Evolutionary conservation across 2,888 invertebrate species (phyloP).

Genomic region (Eristalinus aeneus): DNA sequence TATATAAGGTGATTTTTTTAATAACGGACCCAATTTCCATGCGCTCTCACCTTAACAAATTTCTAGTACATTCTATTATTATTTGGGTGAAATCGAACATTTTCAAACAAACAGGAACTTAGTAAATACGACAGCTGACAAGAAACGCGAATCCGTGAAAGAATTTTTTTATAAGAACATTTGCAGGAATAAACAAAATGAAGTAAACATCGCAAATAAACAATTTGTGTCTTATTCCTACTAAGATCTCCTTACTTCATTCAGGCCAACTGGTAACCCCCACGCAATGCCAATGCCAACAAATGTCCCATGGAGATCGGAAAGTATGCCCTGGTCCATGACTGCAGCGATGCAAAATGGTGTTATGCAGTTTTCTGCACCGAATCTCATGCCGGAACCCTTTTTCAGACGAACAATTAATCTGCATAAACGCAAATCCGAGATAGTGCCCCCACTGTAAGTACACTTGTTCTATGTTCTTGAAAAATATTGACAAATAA

Average conservation of each 20-base stretch:
- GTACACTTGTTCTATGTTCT: slow-evolving; percentile 74
- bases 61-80: slow-evolving; percentile 57
- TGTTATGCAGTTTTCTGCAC: slow-evolving; percentile 75
- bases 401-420: slow-evolving; percentile 69
- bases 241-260: not conserved
- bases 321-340: slow-evolving; percentile 82
- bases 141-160: slow-evolving; percentile 1
- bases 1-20: not conserved
- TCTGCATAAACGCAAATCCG: slow-evolving; percentile 77
- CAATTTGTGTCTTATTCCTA: not conserved
- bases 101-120: slow-evolving; percentile 41
- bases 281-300: slow-evolving; percentile 74
- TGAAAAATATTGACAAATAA: not conserved
- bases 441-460: slow-evolving; percentile 81
- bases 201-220: slow-evolving; percentile 33
- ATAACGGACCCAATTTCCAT: not conserved
- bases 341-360: slow-evolving; percentile 79
- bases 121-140: slow-evolving; percentile 50
- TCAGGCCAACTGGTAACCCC: slow-evolving; percentile 57
- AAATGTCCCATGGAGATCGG: slow-evolving; percentile 81
- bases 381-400: slow-evolving; percentile 38
- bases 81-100: not conserved
- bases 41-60: not conserved
- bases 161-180: slow-evolving; percentile 20
- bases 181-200: slow-evolving; percentile 25